These are phyloP conservation scores for Cephalopachus bancanus DNA, from an alignment of 2,797 vertebrate genomes.

Conservation along the genomic window DNA sequence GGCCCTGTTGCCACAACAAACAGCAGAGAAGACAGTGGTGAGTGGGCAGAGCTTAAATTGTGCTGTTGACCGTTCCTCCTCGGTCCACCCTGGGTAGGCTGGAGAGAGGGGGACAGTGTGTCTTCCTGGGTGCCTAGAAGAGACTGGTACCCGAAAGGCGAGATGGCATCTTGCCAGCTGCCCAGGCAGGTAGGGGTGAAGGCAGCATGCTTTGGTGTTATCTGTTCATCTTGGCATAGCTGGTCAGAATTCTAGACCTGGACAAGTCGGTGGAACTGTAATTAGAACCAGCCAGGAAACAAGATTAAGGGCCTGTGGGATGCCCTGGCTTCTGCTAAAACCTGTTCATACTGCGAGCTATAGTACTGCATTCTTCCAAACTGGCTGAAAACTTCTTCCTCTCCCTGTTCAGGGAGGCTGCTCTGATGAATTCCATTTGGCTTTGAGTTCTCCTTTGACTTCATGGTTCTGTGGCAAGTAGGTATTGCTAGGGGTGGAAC, in stretches of 20 bases:
- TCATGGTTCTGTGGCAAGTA: not conserved
- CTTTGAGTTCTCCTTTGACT: slow-evolving; percentile 12
- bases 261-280: not conserved
- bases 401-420: not conserved
- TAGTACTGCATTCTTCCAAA: not conserved
- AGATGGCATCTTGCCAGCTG: not conserved
- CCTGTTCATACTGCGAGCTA: not conserved
- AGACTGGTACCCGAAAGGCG: not conserved
- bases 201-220: not conserved
- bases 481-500: not conserved
- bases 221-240: slow-evolving; percentile 10
- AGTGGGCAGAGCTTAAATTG: slow-evolving; percentile 28
- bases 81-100: not conserved
- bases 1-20: slow-evolving; percentile 70
- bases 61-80: not conserved
- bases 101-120: not conserved
- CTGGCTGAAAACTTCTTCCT: not conserved
- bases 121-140: not conserved
- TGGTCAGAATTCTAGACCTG: slow-evolving; percentile 15
- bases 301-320: not conserved
- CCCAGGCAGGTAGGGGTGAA: not conserved
- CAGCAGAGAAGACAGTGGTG: slow-evolving; percentile 4
- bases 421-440: not conserved
- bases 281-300: not conserved
- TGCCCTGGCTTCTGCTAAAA: not conserved